These are phyloP conservation scores for Diachasma alloeum DNA, from an alignment of 1,140 invertebrate genomes.

Conservation along the genomic window DNA sequence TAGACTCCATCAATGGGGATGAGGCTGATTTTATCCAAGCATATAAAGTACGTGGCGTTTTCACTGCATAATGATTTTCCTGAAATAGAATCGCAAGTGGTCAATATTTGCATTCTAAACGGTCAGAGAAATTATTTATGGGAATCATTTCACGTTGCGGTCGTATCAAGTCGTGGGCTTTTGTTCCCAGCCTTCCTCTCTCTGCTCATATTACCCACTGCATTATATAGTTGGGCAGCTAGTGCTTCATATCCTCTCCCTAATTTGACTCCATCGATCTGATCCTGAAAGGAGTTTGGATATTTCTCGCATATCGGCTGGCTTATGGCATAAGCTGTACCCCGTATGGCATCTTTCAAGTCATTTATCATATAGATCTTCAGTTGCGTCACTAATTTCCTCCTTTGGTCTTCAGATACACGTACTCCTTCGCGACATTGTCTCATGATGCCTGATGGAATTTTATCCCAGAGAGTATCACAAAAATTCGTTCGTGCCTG, in stretches of 20 bases:
- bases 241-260: too few species aligned
- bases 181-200: background rate
- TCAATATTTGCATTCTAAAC: too few species aligned
- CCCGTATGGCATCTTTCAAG: too few species aligned
- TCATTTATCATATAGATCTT: too few species aligned
- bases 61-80: constrained; percentile 15
- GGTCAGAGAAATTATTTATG: too few species aligned
- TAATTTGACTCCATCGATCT: too few species aligned
- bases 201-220: background rate
- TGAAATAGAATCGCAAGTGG: background rate
- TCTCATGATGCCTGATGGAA: background rate
- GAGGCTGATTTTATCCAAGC: background rate
- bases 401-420: background rate
- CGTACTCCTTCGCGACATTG: background rate
- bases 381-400: too few species aligned
- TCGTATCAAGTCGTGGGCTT: background rate
- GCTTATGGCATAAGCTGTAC: too few species aligned
- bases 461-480: background rate
- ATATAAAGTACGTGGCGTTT: constrained; percentile 4
- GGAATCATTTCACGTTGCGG: too few species aligned
- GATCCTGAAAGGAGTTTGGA: too few species aligned
- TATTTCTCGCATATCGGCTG: too few species aligned
- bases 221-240: background rate
- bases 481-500: background rate
- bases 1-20: background rate